These are phyloP conservation scores for Copidosoma aretas DNA, from an alignment of 2,888 invertebrate genomes.

Conservation along the genomic window DNA sequence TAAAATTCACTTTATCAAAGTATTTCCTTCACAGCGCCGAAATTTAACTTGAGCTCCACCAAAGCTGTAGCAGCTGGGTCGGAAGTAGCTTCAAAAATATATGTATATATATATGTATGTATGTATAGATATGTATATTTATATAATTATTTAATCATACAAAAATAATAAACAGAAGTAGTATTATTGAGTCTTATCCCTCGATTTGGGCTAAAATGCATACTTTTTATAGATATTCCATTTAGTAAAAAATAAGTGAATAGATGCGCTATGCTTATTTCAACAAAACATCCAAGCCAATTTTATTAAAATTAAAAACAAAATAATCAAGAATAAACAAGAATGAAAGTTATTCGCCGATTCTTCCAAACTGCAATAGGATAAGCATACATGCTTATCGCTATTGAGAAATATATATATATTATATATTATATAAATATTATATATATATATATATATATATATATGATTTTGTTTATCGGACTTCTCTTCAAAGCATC, in stretches of 20 bases:
- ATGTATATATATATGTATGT: conserved; percentile 8
- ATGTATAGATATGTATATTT: conserved; percentile 5
- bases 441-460: neutral
- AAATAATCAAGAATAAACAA: conserved; percentile 30
- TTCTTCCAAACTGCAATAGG: conserved; percentile 22
- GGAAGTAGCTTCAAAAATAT: conserved; percentile 34
- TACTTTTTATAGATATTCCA: neutral
- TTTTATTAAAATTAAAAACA: conserved; percentile 33
- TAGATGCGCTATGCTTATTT: neutral
- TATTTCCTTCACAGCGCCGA: conserved; percentile 59
- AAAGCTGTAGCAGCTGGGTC: conserved; percentile 40
- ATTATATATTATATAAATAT: neutral
- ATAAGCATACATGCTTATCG: conserved; percentile 28
- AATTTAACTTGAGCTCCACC: conserved; percentile 52
- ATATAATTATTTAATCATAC: neutral
- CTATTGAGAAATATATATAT: neutral
- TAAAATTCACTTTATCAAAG: conserved; percentile 55
- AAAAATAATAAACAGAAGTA: conserved; percentile 28
- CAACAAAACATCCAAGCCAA: conserved; percentile 23
- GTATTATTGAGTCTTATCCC: conserved; percentile 6
- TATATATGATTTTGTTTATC: neutral
- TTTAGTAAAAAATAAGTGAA: neutral
- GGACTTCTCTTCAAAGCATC: neutral
- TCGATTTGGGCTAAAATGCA: conserved; percentile 10
- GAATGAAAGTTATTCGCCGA: conserved; percentile 26